Percentiles rank a stretch among this genome's conserved stretches.
These are phyloP conservation scores for Sinopyrophorus schimmeli DNA, from an alignment of 2,888 invertebrate species.

Conservation along the genomic window DNA sequence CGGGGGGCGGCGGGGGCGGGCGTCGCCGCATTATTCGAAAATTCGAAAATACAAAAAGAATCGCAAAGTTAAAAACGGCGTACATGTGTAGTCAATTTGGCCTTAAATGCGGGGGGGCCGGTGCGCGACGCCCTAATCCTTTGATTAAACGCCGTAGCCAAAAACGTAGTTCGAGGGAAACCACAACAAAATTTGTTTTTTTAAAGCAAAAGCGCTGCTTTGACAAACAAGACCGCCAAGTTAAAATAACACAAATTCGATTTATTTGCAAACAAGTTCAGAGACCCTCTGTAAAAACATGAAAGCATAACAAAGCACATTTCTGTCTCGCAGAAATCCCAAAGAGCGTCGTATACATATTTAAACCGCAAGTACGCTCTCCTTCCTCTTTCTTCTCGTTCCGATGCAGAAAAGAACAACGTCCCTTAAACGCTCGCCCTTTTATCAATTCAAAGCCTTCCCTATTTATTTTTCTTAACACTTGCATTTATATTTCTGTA, in stretches of 20 bases:
- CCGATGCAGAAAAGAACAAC: too few species aligned
- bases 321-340: conserved; percentile 31
- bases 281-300: conserved; percentile 32
- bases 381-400: too few species aligned
- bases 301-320: conserved; percentile 30
- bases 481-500: too few species aligned
- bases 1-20: too few species aligned
- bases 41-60: too few species aligned
- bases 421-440: too few species aligned
- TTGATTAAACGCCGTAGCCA: conserved; percentile 25
- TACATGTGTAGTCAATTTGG: too few species aligned
- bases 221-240: conserved; percentile 28
- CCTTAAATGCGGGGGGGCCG: too few species aligned
- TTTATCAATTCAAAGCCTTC: too few species aligned
- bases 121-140: conserved; percentile 18
- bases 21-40: too few species aligned
- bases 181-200: conserved; percentile 24
- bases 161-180: conserved; percentile 16
- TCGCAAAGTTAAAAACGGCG: too few species aligned
- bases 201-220: conserved; percentile 21
- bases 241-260: conserved; percentile 38
- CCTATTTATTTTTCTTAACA: too few species aligned
- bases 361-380: conserved; percentile 32
- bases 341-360: conserved; percentile 35
- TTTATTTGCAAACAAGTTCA: conserved; percentile 38